Evolutionary conservation across 1,140 invertebrate genomes (phyloP).

Genomic region (Pseudomyrmex sp.): DNA sequence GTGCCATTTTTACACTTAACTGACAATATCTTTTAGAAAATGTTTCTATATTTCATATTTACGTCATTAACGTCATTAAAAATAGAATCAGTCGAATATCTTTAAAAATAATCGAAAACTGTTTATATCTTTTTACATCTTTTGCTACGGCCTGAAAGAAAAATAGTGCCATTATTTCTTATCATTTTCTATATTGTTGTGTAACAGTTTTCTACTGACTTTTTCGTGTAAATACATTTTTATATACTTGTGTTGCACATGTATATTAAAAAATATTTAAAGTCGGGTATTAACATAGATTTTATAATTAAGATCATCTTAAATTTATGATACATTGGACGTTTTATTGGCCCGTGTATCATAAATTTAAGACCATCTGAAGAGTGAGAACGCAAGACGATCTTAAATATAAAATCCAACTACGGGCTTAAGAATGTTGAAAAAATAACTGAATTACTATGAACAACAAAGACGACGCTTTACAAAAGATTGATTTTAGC

Average conservation of each 20-base stretch:
- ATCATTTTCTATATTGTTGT: not conserved
- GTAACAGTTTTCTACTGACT: not conserved
- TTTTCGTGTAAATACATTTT: slow-evolving; percentile 16
- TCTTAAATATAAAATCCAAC: too few relatives aligned
- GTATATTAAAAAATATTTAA: slow-evolving; percentile 1
- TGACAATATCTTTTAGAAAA: slow-evolving; percentile 12
- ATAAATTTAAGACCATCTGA: too few relatives aligned
- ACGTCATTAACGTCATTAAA: not conserved
- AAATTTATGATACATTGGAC: too few relatives aligned
- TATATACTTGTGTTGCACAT: slow-evolving; percentile 14
- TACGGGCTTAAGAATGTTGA: too few relatives aligned
- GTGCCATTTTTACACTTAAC: slow-evolving; percentile 45
- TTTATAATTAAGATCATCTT: too few relatives aligned
- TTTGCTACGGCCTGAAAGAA: not conserved
- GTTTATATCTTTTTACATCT: too few relatives aligned
- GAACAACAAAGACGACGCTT: slow-evolving; percentile 19
- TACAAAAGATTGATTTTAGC: slow-evolving; percentile 2
- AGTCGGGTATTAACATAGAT: slow-evolving; percentile 3
- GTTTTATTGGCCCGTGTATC: too few relatives aligned
- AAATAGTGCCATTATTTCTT: slow-evolving; percentile 46
- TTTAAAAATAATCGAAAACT: not conserved
- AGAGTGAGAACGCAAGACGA: too few relatives aligned
- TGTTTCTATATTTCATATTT: slow-evolving; percentile 2
- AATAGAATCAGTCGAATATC: not conserved
- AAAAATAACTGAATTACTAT: too few relatives aligned